Evolutionary conservation across 2,113 vertebrate species (phyloP).

Genomic region (Alosa alosa): DNA sequence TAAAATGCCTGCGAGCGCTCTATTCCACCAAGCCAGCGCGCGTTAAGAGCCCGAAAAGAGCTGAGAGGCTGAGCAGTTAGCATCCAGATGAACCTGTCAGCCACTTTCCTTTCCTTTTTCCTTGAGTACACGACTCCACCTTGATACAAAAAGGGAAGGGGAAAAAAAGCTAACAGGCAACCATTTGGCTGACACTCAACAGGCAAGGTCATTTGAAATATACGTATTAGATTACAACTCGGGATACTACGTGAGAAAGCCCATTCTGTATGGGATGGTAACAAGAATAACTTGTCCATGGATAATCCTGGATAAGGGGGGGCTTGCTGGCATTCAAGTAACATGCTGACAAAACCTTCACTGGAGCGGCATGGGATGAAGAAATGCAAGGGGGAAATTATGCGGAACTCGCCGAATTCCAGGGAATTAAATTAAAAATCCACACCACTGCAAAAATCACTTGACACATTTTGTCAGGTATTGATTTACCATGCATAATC

Average conservation of each 20-base stretch:
- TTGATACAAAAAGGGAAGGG: background rate
- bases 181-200: background rate
- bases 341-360: slow-evolving; percentile 26
- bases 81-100: background rate
- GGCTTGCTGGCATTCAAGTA: background rate
- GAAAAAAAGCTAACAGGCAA: background rate
- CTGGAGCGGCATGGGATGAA: slow-evolving; percentile 1
- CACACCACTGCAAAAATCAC: slow-evolving; percentile 36
- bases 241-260: background rate
- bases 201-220: background rate
- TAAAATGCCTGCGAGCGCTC: background rate
- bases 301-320: background rate
- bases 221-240: background rate
- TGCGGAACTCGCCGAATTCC: slow-evolving; percentile 22
- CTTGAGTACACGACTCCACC: background rate
- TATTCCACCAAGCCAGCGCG: background rate
- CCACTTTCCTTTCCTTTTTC: background rate
- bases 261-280: slow-evolving; percentile 2
- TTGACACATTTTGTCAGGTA: slow-evolving; percentile 42
- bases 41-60: background rate
- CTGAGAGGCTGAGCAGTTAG: background rate
- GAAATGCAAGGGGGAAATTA: slow-evolving; percentile 24
- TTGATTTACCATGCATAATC: slow-evolving; percentile 47
- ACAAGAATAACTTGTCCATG: slow-evolving; percentile 20
- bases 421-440: slow-evolving; percentile 46